Conservation (phyloP, 92 coral and sea anemone species). For the Scolanthus callimorphus region DNA sequence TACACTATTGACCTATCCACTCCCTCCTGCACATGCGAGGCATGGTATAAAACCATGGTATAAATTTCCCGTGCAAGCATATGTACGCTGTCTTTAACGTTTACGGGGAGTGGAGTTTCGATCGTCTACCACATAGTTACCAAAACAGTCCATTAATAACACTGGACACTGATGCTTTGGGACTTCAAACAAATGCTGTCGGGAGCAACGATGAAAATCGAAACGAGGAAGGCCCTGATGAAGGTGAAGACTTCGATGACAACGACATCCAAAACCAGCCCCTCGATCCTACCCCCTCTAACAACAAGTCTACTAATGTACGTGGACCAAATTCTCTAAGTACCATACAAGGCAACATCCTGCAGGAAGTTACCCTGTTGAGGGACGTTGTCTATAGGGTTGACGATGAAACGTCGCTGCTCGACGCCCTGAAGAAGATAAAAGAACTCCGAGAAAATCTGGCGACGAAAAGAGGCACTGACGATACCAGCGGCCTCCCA, state of each 20-base stretch:
- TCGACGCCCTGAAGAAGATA: slow-evolving; percentile 25
- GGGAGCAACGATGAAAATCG: neutral
- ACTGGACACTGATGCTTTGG: slow-evolving; percentile 32
- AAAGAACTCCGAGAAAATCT: slow-evolving; percentile 12
- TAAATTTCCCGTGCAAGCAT: slow-evolving; percentile 49
- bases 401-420: slow-evolving; percentile 23
- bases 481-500: slow-evolving; percentile 37
- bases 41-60: slow-evolving; percentile 38
- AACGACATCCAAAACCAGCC: neutral
- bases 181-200: neutral
- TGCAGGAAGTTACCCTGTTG: slow-evolving; percentile 23
- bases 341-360: slow-evolving; percentile 18
- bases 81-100: slow-evolving; percentile 37
- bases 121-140: slow-evolving; percentile 23
- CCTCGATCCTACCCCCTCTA: no score
- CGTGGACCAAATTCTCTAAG: neutral
- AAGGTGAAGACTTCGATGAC: neutral
- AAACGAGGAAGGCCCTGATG: neutral
- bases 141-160: slow-evolving; percentile 49
- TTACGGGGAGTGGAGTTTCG: slow-evolving; percentile 39
- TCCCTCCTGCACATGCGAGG: slow-evolving; percentile 51
- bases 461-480: slow-evolving; percentile 14
- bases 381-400: slow-evolving; percentile 17
- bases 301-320: no score
- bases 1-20: slow-evolving; percentile 18